Evolutionary conservation across 2,113 vertebrate genomes (phyloP).

Genomic region (Mola mola): DNA sequence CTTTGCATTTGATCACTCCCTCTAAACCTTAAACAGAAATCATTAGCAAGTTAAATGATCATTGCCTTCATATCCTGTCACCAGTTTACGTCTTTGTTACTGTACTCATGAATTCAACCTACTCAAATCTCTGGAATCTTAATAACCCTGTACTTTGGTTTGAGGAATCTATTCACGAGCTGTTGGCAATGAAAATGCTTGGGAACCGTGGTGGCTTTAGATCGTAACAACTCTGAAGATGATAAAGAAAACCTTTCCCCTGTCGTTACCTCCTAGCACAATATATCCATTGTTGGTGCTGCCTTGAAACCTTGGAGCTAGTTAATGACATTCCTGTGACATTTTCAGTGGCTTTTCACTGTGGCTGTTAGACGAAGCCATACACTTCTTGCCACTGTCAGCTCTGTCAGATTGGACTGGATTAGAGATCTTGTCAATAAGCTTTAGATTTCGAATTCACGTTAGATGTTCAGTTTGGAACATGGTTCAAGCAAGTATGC

Average conservation of each 20-base stretch:
- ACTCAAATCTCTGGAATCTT: not conserved
- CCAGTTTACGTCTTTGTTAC: no score
- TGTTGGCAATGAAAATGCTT: constrained; percentile 6
- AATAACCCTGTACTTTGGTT: not conserved
- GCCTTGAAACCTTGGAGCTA: constrained; percentile 44
- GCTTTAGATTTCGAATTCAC: no score
- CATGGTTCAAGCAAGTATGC: no score
- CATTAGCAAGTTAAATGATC: no score
- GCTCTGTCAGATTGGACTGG: constrained; percentile 32
- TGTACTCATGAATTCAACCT: no score
- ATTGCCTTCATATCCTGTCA: no score
- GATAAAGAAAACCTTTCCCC: constrained; percentile 40
- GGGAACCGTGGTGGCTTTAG: constrained; percentile 9
- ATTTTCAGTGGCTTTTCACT: constrained; percentile 53
- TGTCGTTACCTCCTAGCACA: constrained; percentile 50
- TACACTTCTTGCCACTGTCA: constrained; percentile 47
- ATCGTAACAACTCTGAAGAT: constrained; percentile 41
- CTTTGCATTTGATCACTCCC: no score
- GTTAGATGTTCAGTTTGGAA: no score
- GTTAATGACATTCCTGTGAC: constrained; percentile 68
- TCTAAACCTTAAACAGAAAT: no score
- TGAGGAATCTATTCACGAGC: not conserved
- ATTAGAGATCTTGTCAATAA: not conserved
- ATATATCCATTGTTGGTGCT: constrained; percentile 59
- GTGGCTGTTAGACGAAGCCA: constrained; percentile 36